Evolutionary conservation across 2,797 vertebrate species (phyloP).

Genomic region (Labroides dimidiatus): DNA sequence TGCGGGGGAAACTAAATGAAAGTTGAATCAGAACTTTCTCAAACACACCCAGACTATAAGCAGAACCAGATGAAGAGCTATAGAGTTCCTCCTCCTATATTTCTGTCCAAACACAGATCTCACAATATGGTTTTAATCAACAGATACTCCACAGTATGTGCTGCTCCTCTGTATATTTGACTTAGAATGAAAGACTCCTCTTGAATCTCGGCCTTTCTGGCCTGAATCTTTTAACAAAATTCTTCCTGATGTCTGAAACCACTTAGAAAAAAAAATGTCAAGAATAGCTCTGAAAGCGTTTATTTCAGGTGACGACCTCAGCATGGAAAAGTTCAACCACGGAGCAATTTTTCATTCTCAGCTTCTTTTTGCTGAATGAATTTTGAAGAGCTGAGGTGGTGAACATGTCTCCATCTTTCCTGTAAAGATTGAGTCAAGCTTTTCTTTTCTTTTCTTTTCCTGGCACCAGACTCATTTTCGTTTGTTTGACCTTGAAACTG

Average conservation of each 20-base stretch:
- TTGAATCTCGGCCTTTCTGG: not conserved
- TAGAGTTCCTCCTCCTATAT: constrained; percentile 47
- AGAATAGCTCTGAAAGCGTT: not conserved
- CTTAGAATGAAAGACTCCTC: not conserved
- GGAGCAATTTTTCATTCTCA: not conserved
- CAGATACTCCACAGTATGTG: constrained; percentile 22
- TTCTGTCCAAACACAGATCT: constrained; percentile 40
- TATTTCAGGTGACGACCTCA: not conserved
- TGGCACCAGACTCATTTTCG: too few species aligned
- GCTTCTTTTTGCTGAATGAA: not conserved
- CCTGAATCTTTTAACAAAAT: not conserved
- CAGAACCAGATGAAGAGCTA: constrained; percentile 68
- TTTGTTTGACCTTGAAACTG: too few species aligned
- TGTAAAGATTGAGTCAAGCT: not conserved
- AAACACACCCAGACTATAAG: constrained; percentile 58
- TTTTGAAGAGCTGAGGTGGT: not conserved
- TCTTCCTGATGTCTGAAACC: not conserved
- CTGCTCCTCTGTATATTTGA: not conserved
- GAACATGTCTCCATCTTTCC: not conserved
- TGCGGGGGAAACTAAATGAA: too few species aligned
- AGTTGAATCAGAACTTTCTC: constrained; percentile 48
- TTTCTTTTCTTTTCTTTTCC: too few species aligned
- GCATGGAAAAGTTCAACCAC: not conserved
- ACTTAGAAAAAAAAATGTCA: not conserved
- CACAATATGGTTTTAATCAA: constrained; percentile 46